These are phyloP conservation scores for Carassius carassius DNA, from an alignment of 2,113 vertebrate genomes.

Conservation along the genomic window DNA sequence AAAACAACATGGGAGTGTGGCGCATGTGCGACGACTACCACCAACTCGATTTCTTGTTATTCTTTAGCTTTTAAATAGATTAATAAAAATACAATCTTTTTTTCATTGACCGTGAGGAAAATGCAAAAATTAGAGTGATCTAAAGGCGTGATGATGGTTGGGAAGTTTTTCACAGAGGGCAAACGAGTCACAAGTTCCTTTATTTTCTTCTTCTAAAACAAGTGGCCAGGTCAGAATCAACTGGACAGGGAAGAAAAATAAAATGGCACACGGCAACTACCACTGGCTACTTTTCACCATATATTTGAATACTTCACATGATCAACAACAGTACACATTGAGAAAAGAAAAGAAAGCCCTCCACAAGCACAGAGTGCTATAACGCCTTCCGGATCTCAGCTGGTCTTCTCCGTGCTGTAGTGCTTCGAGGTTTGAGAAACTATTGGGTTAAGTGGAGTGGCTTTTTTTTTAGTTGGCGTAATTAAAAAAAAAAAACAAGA, in stretches of 20 bases:
- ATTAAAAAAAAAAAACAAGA: constrained; percentile 54
- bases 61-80: constrained; percentile 87
- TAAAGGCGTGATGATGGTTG: constrained; percentile 80
- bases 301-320: constrained; percentile 95
- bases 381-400: constrained; percentile 66
- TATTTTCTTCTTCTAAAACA: constrained; percentile 61
- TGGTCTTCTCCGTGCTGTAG: constrained; percentile 80
- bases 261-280: constrained; percentile 96
- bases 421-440: constrained; percentile 82
- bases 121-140: constrained; percentile 80
- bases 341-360: constrained; percentile 69
- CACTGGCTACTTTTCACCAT: constrained; percentile 95
- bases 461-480: constrained; percentile 18
- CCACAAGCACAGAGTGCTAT: constrained; percentile 72
- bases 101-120: constrained; percentile 90
- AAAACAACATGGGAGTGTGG: constrained; percentile 90
- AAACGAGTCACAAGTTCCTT: constrained; percentile 56
- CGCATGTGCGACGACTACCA: constrained; percentile 79
- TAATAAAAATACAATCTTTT: constrained; percentile 99
- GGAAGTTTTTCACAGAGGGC: constrained; percentile 82
- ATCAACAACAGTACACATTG: constrained; percentile 91
- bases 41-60: constrained; percentile 79
- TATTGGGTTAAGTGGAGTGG: constrained; percentile 75
- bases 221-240: constrained; percentile 79
- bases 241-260: constrained; percentile 58